Evolutionary conservation across 1,140 invertebrate species (phyloP), one percentile per base, ranked within the genome.

Genomic region (Tetragnatha versicolor): DNA sequence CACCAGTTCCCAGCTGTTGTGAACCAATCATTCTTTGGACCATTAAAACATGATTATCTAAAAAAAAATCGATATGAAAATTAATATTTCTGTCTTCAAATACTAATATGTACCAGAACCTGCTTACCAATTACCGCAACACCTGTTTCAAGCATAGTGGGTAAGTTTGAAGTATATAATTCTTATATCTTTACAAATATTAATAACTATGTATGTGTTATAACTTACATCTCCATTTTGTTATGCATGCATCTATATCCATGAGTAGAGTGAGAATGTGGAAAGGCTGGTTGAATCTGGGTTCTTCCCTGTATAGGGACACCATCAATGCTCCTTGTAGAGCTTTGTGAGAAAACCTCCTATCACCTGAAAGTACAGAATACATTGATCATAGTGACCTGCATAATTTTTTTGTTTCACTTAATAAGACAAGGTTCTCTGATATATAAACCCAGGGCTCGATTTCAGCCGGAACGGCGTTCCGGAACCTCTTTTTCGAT

Each of bases 1-100:
- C 98, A 39, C 97, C 98, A 0, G 98, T 99, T 35, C 98, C 98
- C 1, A 97, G 85, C 84, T 96, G 95, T 84, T 97, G 95, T 2
- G 94, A 96, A 7, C 98, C 98, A 82, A 99, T 96, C 97, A 99
- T 99, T 84, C 97, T 89, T 86, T 99, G 97, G n/a, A 99, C 98
- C 92, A 99, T 93, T 81, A 98, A 91, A 25, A 99, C 94, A 85
- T 99, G 98, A 87, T 98, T 99, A 86, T 98, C 97, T 99, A 83
- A 45, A 88, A 82, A 81, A 82, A 82, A 75, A 69, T 20, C 45
- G 51, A 68, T 20, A 73, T 49, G 66, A 29, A 3, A 31, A 10
- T 17, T 3, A 75, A 0, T 31, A 31, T 12, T 75, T 1, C 33
- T 53, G 5, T 14, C 14, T 27, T 0, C 9, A 68, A 47, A 20